These are phyloP conservation scores for Crossocerus cetratus DNA, from an alignment of 2,888 invertebrate species.

Conservation along the genomic window DNA sequence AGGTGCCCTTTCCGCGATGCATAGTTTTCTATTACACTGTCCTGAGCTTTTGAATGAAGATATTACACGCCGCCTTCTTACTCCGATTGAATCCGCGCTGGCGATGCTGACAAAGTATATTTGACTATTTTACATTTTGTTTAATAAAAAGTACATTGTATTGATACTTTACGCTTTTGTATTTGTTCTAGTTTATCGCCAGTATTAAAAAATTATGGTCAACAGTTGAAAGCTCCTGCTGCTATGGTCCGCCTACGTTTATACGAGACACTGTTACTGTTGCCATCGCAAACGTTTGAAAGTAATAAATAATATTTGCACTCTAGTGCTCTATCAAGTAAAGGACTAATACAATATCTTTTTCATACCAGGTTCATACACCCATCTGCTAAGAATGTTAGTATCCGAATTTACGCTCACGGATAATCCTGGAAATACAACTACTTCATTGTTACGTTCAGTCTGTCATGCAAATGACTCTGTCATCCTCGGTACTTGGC, in stretches of 20 bases:
- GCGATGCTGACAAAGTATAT: conserved; percentile 94
- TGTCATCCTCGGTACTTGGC: conserved; percentile 95
- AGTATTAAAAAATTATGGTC: conserved; percentile 92
- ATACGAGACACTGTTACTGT: conserved; percentile 90
- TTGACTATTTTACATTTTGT: conserved; percentile 9
- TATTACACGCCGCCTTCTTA: conserved; percentile 90
- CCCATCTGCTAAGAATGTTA: conserved; percentile 91
- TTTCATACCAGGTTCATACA: conserved; percentile 83
- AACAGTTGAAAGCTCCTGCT: conserved; percentile 94
- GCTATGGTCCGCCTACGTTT: conserved; percentile 95
- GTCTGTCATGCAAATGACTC: conserved; percentile 94
- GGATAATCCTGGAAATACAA: conserved; percentile 95
- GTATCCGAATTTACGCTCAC: conserved; percentile 97
- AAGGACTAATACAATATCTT: conserved; percentile 6
- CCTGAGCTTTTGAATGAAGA: conserved; percentile 95
- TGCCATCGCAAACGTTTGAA: conserved; percentile 90
- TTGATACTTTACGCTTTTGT: conserved; percentile 7
- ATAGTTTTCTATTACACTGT: conserved; percentile 94
- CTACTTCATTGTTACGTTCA: conserved; percentile 88
- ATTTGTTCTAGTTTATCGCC: conserved; percentile 84
- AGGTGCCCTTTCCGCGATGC: conserved; percentile 96
- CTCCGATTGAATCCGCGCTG: conserved; percentile 96
- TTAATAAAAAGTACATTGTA: background rate
- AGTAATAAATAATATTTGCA: conserved; percentile 73
- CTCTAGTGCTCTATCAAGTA: conserved; percentile 4